Conservation (phyloP, 30 jellyfish, hydroid and myxozoan genomes). For the Hydra vulgaris region DNA sequence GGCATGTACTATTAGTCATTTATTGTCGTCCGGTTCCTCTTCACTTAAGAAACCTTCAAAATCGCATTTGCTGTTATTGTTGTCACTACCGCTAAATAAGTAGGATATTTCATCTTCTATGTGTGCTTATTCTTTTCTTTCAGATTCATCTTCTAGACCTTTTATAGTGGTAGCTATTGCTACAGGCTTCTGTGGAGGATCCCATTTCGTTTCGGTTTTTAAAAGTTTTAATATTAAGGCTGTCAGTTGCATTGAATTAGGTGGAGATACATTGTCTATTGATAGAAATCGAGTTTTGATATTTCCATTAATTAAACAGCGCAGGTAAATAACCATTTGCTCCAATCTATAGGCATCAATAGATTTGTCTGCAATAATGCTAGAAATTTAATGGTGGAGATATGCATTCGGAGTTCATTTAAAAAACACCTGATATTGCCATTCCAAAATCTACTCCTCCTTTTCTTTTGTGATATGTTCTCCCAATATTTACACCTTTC, state of each 20-base stretch:
- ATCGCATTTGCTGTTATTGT: slow-evolving; percentile 6
- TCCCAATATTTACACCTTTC: too few species aligned
- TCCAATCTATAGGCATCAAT: too few species aligned
- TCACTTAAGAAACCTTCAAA: neutral
- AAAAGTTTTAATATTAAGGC: neutral
- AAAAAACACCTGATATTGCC: too few species aligned
- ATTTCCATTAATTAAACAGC: slow-evolving; percentile 1
- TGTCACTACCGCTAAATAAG: too few species aligned
- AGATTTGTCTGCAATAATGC: slow-evolving; percentile 1
- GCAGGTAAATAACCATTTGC: slow-evolving; percentile 3
- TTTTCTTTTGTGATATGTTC: too few species aligned
- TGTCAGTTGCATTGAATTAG: neutral
- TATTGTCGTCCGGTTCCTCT: slow-evolving; percentile 10
- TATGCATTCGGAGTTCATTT: neutral
- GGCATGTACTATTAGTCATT: too few species aligned
- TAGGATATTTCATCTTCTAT: too few species aligned
- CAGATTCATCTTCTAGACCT: neutral
- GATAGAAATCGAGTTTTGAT: neutral
- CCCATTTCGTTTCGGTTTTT: too few species aligned
- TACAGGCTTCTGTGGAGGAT: too few species aligned
- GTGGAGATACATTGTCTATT: slow-evolving; percentile 1
- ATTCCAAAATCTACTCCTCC: too few species aligned
- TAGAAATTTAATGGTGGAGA: neutral
- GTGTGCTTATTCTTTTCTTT: neutral
- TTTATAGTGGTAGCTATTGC: neutral